phyloP scores from a whole-genome alignment of 2,797 vertebrate genomes.

The Sebastolobus altivelis region DNA sequence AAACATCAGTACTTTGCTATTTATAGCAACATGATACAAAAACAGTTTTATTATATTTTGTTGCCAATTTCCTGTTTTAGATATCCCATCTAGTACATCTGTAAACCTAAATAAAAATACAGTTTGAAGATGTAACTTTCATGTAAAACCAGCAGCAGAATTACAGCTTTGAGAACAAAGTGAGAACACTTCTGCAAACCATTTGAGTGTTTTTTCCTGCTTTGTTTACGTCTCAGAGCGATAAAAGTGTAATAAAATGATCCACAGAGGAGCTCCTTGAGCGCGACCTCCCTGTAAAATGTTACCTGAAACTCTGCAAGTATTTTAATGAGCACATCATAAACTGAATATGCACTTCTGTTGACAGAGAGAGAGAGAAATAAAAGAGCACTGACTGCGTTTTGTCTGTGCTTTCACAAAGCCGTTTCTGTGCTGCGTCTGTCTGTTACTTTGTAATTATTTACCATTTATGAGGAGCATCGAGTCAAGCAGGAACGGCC shows the following conservation, averaged over 20 bases:
- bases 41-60: background rate
- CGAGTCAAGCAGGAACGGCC: conserved; percentile 39
- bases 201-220: conserved; percentile 24
- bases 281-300: conserved; percentile 45
- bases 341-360: conserved; percentile 57
- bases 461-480: conserved; percentile 52
- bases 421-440: conserved; percentile 35
- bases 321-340: conserved; percentile 68
- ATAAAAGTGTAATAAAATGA: conserved; percentile 59
- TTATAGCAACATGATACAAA: background rate
- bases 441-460: conserved; percentile 59
- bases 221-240: conserved; percentile 51
- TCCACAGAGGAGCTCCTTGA: conserved; percentile 34
- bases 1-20: background rate
- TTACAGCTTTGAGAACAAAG: conserved; percentile 17
- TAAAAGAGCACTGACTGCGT: conserved; percentile 27
- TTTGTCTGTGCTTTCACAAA: conserved; percentile 39
- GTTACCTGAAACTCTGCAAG: conserved; percentile 39
- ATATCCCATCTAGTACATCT: background rate
- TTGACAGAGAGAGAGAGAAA: conserved; percentile 42
- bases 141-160: conserved; percentile 1
- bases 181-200: conserved; percentile 31
- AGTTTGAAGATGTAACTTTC: background rate
- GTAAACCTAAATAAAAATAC: background rate
- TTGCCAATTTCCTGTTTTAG: background rate